Percentiles rank a stretch among this genome's conserved stretches.
phyloP scores from a whole-genome alignment of 2,888 invertebrate genomes.

The Phoenoteleia sp. region DNA sequence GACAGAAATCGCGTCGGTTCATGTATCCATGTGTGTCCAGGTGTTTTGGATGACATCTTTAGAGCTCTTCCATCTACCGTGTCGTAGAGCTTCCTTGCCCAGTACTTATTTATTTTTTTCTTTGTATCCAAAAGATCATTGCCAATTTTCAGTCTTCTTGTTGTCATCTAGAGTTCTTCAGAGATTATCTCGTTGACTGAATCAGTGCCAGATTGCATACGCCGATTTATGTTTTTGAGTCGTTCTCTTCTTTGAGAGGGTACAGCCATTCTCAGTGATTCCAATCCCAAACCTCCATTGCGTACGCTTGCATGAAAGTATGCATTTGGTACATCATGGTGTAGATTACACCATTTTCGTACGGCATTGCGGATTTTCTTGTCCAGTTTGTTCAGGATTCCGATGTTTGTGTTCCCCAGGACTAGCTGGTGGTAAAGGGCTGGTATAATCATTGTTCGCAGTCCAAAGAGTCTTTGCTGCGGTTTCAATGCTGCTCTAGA shows the following conservation, averaged over 20 bases:
- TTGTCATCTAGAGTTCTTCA: no score
- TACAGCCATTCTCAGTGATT: slow-evolving; percentile 55
- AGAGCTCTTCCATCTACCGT: slow-evolving; percentile 14
- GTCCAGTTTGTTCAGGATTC: slow-evolving; percentile 74
- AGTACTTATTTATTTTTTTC: slow-evolving; percentile 7
- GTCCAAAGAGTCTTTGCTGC: slow-evolving; percentile 57
- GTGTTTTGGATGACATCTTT: not conserved
- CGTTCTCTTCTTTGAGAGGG: not conserved
- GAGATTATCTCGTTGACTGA: not conserved
- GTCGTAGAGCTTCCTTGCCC: slow-evolving; percentile 8
- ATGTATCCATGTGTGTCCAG: slow-evolving; percentile 63
- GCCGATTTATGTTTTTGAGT: not conserved
- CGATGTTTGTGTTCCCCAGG: not conserved
- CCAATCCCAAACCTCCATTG: slow-evolving; percentile 76
- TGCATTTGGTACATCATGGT: slow-evolving; percentile 78
- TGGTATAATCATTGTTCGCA: slow-evolving; percentile 17
- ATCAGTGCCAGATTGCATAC: not conserved
- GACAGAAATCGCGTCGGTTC: slow-evolving; percentile 75
- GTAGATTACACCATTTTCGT: slow-evolving; percentile 80
- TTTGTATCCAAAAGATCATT: no score
- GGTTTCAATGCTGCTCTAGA: slow-evolving; percentile 55
- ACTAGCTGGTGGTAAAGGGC: not conserved
- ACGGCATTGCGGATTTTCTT: slow-evolving; percentile 49
- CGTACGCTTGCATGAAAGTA: slow-evolving; percentile 78
- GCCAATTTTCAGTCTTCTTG: no score